Conservation (phyloP, 2,888 invertebrate species). For the Nemotelus nigrinus region DNA sequence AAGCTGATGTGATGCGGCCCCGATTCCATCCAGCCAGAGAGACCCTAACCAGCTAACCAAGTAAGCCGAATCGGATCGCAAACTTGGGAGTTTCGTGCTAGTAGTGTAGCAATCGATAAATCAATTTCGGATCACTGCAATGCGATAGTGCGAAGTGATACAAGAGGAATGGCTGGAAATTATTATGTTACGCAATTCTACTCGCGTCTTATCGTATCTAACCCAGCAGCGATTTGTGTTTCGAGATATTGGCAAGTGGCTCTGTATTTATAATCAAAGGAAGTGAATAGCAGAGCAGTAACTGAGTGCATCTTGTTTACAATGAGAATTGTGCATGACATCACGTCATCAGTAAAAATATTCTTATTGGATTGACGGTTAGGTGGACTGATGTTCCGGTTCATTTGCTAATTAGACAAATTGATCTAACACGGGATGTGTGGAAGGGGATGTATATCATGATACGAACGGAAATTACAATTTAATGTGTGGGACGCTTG, state of each 20-base stretch:
- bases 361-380: slow-evolving; percentile 18
- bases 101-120: slow-evolving; percentile 12
- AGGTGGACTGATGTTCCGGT: too few relatives aligned
- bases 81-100: too few relatives aligned
- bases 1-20: background rate
- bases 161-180: background rate
- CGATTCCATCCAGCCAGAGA: slow-evolving; percentile 5
- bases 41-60: background rate
- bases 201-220: background rate
- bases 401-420: slow-evolving; percentile 22
- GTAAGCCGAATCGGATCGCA: background rate
- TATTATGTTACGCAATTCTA: slow-evolving; percentile 1
- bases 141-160: background rate
- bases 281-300: background rate
- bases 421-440: background rate
- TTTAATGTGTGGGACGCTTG: background rate
- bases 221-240: background rate
- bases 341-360: slow-evolving; percentile 31
- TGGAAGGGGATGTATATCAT: background rate
- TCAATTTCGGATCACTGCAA: slow-evolving; percentile 34
- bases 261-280: background rate
- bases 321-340: background rate
- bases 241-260: background rate
- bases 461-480: slow-evolving; percentile 12
- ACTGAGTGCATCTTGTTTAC: slow-evolving; percentile 1